Evolutionary conservation across 2,113 vertebrate genomes (phyloP).

Genomic region (Hemiscyllium ocellatum): DNA sequence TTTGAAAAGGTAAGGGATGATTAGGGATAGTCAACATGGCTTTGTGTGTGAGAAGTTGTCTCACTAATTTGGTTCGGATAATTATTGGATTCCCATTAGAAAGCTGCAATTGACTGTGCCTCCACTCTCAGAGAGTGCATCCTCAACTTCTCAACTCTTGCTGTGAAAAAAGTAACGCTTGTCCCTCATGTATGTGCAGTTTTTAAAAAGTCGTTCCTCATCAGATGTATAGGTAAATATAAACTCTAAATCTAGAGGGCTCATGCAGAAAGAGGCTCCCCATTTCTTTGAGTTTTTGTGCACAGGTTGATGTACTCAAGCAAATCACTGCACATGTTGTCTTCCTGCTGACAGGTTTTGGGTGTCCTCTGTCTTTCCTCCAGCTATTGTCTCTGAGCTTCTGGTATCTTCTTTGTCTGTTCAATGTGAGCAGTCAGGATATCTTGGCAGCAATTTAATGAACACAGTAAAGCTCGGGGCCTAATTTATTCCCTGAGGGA

Average conservation of each 20-base stretch:
- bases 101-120: too few relatives aligned
- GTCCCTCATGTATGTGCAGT: too few relatives aligned
- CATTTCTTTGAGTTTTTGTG: neutral
- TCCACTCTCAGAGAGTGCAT: too few relatives aligned
- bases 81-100: too few relatives aligned
- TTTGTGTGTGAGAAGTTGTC: too few relatives aligned
- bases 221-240: neutral
- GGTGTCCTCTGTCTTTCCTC: neutral
- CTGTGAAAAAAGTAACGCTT: too few relatives aligned
- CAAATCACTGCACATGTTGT: neutral
- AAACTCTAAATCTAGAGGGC: neutral
- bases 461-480: neutral
- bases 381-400: neutral
- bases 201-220: too few relatives aligned
- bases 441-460: conserved; percentile 2
- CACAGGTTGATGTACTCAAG: neutral
- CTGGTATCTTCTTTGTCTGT: neutral
- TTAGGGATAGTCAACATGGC: too few relatives aligned
- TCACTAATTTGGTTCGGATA: too few relatives aligned
- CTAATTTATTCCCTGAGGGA: neutral
- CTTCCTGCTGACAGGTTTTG: neutral
- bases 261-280: neutral
- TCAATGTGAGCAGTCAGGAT: conserved; percentile 5
- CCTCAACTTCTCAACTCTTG: too few relatives aligned
- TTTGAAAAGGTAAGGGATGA: too few relatives aligned